A percentile compares a stretch with the other conserved stretches of the same genome.
Evolutionary conservation across 1,140 invertebrate genomes (phyloP).

Genomic region (Ridgeia piscesae): DNA sequence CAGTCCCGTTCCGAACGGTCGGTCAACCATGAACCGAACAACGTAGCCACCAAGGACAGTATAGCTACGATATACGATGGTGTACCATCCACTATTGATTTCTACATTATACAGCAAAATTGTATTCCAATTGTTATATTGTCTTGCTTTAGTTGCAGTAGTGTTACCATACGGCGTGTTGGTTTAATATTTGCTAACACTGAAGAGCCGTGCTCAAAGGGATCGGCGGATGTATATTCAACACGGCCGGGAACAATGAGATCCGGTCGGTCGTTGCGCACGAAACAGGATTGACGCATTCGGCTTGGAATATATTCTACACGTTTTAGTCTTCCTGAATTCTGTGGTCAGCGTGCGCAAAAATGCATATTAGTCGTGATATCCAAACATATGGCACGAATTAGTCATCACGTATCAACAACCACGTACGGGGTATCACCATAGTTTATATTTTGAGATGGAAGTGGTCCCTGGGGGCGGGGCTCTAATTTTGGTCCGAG

Average conservation of each 20-base stretch:
- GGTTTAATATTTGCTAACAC: not conserved
- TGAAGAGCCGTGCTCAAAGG: not conserved
- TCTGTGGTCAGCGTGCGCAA: not conserved
- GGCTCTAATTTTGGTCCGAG: too few relatives aligned
- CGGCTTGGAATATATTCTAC: not conserved
- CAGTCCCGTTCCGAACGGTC: not conserved
- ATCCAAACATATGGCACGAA: not conserved
- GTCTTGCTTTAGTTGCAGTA: not conserved
- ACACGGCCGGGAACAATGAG: not conserved
- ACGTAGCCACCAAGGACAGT: not conserved
- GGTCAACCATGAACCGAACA: slow-evolving; percentile 3
- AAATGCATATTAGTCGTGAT: not conserved
- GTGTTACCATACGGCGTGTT: not conserved
- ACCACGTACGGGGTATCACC: not conserved
- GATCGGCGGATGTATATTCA: not conserved
- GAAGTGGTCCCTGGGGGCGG: not conserved
- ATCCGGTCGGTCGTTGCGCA: not conserved
- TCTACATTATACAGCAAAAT: not conserved
- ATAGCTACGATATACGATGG: not conserved
- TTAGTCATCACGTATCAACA: not conserved
- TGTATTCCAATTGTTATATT: not conserved
- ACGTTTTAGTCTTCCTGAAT: not conserved
- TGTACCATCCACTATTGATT: not conserved
- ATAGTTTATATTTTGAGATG: not conserved
- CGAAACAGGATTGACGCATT: not conserved